phyloP scores from a whole-genome alignment of 92 coral and sea anemone species.

The Pocillopora meandrina region DNA sequence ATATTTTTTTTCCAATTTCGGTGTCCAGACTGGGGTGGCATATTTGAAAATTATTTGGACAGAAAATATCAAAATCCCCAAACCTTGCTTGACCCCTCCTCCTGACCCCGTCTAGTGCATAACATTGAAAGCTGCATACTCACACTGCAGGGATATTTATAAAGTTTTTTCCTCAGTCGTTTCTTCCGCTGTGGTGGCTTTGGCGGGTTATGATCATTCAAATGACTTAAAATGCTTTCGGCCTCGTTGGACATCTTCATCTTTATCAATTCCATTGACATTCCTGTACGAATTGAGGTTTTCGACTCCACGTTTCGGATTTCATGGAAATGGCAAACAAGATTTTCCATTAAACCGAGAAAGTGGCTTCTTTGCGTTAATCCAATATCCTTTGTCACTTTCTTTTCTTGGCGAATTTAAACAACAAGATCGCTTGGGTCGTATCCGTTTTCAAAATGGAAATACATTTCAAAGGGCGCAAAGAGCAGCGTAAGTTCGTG shows the following conservation, averaged over 20 bases:
- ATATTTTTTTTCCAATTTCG: too few relatives aligned
- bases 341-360: slow-evolving; percentile 47
- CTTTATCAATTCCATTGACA: slow-evolving; percentile 12
- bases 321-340: slow-evolving; percentile 23
- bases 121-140: neutral
- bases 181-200: neutral
- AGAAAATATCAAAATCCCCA: neutral
- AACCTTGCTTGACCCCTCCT: neutral
- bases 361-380: slow-evolving; percentile 33
- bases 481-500: neutral
- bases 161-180: neutral
- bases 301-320: slow-evolving; percentile 16
- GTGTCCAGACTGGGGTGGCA: neutral
- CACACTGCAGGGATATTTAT: neutral
- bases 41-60: neutral
- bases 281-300: neutral
- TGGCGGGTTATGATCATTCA: neutral
- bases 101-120: neutral
- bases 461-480: slow-evolving; percentile 21
- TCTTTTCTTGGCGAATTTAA: slow-evolving; percentile 49
- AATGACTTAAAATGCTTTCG: neutral
- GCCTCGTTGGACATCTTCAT: slow-evolving; percentile 11
- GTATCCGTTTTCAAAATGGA: slow-evolving; percentile 34
- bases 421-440: slow-evolving; percentile 37
- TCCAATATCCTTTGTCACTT: slow-evolving; percentile 57